Evolutionary conservation across 2,797 vertebrate species (phyloP), one percentile per base, ranked within the genome.

Genomic region (Anolis apletophallus): DNA sequence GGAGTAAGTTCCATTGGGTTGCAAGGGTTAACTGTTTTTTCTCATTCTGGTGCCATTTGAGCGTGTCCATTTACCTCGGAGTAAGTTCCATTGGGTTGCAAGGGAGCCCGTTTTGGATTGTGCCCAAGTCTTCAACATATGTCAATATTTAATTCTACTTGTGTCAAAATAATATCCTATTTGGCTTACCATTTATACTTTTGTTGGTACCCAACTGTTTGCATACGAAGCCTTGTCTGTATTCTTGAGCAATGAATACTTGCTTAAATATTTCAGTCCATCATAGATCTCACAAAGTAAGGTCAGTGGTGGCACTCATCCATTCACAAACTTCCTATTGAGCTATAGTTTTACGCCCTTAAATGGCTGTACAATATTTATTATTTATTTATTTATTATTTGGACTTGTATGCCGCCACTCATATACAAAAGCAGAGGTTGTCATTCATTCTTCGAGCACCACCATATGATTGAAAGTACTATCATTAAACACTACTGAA

Each of bases 121-220:
- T 55, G 8, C 1, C n/a, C 79, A 57, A 89, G 40, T 89, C 77
- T 94, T 91, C 85, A 55, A 89, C 85, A 50, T 72, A 73, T 59
- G 88, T 79, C 89, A 85, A 89, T 81, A 3, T 88, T 92, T 54
- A 67, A 29, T 93, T 91, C 68, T 91, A 88, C 81, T 88, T 90
- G 85, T 84, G 76, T 13, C 79, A 92, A 90, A 91, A 93, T 91
- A 91, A 93, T 91, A 69, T 50, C 68, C 90, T 61, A 23, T 75
- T 91, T 54, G n/a, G 90, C 50, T 91, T 21, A 91, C 36, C 54
- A 23, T 68, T 68, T 87, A 87, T 81, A 92, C 86, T 90, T 88
- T 92, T 87, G 59, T 91, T 73, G 91, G 91, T 72, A 80, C 59
- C 93, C 68, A 85, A 3, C 0, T 89, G 87, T 83, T 87, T 93